Conservation (phyloP, 2,113 vertebrate genomes). For the Xiphophorus couchianus region DNA sequence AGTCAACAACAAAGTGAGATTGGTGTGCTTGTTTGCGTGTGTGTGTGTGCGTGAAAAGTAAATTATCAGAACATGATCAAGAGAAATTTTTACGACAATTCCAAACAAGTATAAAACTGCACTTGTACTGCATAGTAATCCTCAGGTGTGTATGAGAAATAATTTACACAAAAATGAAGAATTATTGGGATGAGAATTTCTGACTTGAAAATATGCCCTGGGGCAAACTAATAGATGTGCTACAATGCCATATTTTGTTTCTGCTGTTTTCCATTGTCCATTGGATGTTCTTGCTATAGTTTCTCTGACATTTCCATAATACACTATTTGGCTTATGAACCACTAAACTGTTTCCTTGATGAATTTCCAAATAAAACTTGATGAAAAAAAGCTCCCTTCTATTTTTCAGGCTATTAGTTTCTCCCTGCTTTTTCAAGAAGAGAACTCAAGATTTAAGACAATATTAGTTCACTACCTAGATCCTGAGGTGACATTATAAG, state of each 20-base stretch:
- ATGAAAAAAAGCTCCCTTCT: conserved; percentile 14
- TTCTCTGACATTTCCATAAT: conserved; percentile 60
- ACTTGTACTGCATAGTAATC: conserved; percentile 27
- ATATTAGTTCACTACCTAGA: conserved; percentile 14
- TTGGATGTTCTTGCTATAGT: conserved; percentile 48
- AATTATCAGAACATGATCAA: conserved; percentile 24
- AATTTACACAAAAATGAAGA: conserved; percentile 55
- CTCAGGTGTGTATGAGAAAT: conserved; percentile 50
- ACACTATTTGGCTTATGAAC: conserved; percentile 60
- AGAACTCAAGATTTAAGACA: conserved; percentile 42
- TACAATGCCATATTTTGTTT: conserved; percentile 31
- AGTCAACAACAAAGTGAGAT: conserved; percentile 11
- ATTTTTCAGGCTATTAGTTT: conserved; percentile 37
- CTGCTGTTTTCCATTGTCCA: conserved; percentile 45
- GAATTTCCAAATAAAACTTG: conserved; percentile 47
- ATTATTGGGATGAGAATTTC: conserved; percentile 11
- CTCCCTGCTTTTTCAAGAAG: conserved; percentile 22
- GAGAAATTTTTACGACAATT: conserved; percentile 12
- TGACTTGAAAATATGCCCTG: conserved; percentile 57
- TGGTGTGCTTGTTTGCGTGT: neutral
- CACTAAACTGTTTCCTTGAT: conserved; percentile 56
- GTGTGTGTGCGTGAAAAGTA: neutral
- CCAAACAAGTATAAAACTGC: conserved; percentile 14
- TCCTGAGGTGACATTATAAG: conserved; percentile 11
- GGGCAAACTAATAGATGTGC: conserved; percentile 46